Conservation (phyloP, 2,797 vertebrate genomes). For the Pseudochirops corinnae region DNA sequence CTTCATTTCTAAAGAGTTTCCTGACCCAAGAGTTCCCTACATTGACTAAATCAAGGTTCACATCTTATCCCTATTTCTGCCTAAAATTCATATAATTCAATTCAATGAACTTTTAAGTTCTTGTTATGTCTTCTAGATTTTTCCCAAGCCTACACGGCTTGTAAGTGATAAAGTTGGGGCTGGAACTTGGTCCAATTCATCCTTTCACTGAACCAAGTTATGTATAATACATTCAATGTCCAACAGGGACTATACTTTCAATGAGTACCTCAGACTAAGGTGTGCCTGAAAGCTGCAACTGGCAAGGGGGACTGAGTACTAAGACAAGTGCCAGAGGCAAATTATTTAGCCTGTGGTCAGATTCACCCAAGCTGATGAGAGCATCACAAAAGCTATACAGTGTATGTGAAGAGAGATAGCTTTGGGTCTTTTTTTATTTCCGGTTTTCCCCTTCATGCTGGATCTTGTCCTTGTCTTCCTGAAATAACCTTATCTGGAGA, state of each 20-base stretch:
- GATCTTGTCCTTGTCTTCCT: background rate
- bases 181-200: background rate
- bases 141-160: background rate
- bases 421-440: background rate
- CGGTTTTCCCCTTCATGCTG: background rate
- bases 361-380: conserved; percentile 50
- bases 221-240: background rate
- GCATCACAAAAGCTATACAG: conserved; percentile 10
- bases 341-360: conserved; percentile 60
- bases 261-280: background rate
- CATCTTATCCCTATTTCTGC: background rate
- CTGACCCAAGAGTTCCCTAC: background rate
- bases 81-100: background rate
- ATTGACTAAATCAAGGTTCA: background rate
- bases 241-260: background rate
- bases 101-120: background rate
- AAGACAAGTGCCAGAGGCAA: conserved; percentile 50
- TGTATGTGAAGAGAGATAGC: conserved; percentile 3
- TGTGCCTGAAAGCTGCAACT: background rate
- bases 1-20: background rate
- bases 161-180: background rate
- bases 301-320: background rate
- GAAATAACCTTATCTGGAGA: background rate
- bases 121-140: background rate
- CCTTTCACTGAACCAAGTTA: background rate